phyloP scores from a whole-genome alignment of 2,113 vertebrate genomes.

The Chaenogobius annularis region DNA sequence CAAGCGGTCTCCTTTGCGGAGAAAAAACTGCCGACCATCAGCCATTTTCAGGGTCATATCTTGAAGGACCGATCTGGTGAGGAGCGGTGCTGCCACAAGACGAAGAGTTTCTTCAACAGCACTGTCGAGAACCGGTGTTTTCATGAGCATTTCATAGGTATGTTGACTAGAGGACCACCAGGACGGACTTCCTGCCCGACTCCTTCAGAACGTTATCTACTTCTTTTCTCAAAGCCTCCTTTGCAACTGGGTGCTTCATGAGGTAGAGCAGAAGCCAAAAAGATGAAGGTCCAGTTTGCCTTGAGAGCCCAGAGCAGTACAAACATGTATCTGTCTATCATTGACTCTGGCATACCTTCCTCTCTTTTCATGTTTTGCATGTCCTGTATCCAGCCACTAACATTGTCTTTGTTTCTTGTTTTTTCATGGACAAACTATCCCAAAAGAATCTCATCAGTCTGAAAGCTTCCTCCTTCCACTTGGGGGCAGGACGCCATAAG shows the following conservation, averaged over 20 bases:
- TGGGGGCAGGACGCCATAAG: conserved; percentile 77
- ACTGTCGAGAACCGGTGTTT: conserved; percentile 84
- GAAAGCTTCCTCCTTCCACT: conserved; percentile 74
- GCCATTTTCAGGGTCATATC: conserved; percentile 77
- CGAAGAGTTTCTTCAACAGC: conserved; percentile 88
- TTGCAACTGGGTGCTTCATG: conserved; percentile 85
- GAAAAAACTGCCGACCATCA: conserved; percentile 63
- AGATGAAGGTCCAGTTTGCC: conserved; percentile 85
- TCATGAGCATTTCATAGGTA: conserved; percentile 77
- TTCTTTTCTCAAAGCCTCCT: conserved; percentile 83
- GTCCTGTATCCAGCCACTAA: conserved; percentile 83
- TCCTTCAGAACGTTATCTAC: conserved; percentile 72
- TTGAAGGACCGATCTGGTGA: conserved; percentile 77
- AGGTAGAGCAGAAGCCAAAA: conserved; percentile 92
- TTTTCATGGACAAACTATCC: conserved; percentile 75
- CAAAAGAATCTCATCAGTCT: conserved; percentile 80
- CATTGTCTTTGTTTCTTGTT: conserved; percentile 71
- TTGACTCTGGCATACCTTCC: conserved; percentile 55
- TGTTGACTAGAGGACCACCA: conserved; percentile 63
- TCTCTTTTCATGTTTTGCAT: conserved; percentile 72
- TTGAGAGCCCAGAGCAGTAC: conserved; percentile 93
- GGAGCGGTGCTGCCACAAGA: conserved; percentile 77
- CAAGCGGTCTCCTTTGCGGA: conserved; percentile 84
- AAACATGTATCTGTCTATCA: conserved; percentile 84
- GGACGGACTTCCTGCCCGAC: conserved; percentile 61